Evolutionary conservation across 2,113 vertebrate genomes (phyloP).

Genomic region (Ceyx melanurus): DNA sequence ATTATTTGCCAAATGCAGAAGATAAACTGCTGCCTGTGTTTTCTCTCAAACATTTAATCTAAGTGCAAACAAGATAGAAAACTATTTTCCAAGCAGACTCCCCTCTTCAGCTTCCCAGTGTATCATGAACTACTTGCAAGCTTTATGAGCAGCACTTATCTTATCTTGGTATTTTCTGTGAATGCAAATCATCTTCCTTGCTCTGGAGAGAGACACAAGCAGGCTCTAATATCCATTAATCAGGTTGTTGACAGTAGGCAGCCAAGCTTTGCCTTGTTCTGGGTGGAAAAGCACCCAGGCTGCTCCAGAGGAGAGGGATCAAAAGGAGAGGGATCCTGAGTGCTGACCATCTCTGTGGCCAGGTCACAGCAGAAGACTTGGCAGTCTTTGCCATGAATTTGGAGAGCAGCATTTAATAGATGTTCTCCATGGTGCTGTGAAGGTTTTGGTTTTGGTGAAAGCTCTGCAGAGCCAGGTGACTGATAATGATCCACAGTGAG

Average conservation of each 20-base stretch:
- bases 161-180: background rate
- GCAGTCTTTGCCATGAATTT: background rate
- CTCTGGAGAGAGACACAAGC: background rate
- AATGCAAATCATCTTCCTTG: background rate
- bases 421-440: accelerated
- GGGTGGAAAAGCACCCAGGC: background rate
- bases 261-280: background rate
- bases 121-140: background rate
- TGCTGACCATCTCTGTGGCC: background rate
- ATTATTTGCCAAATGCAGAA: slow-evolving; percentile 32
- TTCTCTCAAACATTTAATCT: slow-evolving; percentile 33
- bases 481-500: accelerated
- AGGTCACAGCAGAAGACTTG: background rate
- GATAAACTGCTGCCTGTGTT: slow-evolving; percentile 23
- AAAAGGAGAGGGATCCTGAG: background rate
- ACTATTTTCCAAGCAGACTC: slow-evolving; percentile 5
- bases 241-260: background rate
- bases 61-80: slow-evolving; percentile 25
- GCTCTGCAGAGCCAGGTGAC: background rate
- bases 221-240: background rate
- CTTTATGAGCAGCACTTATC: background rate
- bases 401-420: background rate
- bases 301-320: background rate
- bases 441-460: background rate
- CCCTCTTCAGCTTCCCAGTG: background rate